These are phyloP conservation scores for Ichneumoninae sp. DNA, from an alignment of 2,888 invertebrate genomes.

Conservation along the genomic window DNA sequence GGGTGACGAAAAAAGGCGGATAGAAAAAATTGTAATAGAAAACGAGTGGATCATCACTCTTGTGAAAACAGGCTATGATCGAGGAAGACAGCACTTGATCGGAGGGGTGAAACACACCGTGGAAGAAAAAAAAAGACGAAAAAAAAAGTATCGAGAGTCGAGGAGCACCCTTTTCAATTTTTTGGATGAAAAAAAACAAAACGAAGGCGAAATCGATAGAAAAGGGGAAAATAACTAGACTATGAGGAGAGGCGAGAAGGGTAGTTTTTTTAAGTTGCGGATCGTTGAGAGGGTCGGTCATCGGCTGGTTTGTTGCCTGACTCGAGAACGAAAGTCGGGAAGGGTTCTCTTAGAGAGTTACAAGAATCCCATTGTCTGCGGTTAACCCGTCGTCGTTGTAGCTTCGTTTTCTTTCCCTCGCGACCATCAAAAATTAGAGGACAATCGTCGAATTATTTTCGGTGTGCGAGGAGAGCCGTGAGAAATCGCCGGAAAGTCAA, in stretches of 20 bases:
- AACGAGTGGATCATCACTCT: constrained; percentile 70
- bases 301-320: constrained; percentile 45
- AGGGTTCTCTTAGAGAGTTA: constrained; percentile 70
- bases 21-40: constrained; percentile 48
- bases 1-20: constrained; percentile 56
- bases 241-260: constrained; percentile 57
- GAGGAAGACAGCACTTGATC: constrained; percentile 64
- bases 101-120: constrained; percentile 49
- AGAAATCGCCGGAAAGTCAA: constrained; percentile 56
- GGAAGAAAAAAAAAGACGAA: constrained; percentile 65
- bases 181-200: constrained; percentile 39
- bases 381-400: constrained; percentile 79
- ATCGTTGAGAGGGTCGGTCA: constrained; percentile 58
- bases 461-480: constrained; percentile 59
- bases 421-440: constrained; percentile 73
- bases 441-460: constrained; percentile 74
- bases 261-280: constrained; percentile 56
- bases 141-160: constrained; percentile 4
- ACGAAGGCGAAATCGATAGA: constrained; percentile 45
- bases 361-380: constrained; percentile 79
- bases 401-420: constrained; percentile 65
- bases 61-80: constrained; percentile 68
- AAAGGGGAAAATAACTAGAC: constrained; percentile 60
- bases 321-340: constrained; percentile 39
- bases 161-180: constrained; percentile 22